Percentiles rank a stretch among this genome's conserved stretches.
Conservation (phyloP, 1,140 invertebrate species). For the Teleogryllus occipitalis region DNA sequence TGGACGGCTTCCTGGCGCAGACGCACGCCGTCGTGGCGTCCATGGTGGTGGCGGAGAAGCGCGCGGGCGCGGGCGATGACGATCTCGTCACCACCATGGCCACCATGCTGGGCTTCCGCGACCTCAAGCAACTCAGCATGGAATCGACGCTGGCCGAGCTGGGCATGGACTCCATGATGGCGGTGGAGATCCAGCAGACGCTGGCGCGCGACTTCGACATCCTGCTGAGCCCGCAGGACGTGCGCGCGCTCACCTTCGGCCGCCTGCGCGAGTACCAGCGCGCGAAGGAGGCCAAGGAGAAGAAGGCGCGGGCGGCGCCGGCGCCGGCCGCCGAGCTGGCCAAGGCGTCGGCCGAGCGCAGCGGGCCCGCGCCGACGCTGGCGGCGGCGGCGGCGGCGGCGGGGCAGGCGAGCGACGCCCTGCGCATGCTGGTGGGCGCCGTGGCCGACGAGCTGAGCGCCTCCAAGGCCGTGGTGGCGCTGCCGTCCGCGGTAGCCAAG, state of each 20-base stretch:
- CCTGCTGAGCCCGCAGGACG: conserved; percentile 49
- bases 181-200: conserved; percentile 65
- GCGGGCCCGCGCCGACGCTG: no score
- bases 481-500: no score
- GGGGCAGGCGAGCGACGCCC: no score
- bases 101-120: conserved; percentile 1
- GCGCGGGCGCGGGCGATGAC: neutral
- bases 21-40: neutral
- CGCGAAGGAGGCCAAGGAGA: neutral
- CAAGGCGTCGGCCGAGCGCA: no score
- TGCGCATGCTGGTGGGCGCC: no score
- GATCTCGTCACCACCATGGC: neutral
- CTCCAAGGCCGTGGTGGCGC: no score
- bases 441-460: no score
- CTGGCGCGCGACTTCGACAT: conserved; percentile 37
- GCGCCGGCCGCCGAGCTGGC: neutral
- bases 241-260: conserved; percentile 33
- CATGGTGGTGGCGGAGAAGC: neutral
- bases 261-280: neutral
- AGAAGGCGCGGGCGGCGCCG: neutral
- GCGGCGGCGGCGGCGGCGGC: no score
- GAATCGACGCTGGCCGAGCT: conserved; percentile 51
- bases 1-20: neutral
- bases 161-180: conserved; percentile 85
- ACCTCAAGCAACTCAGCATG: conserved; percentile 33